A percentile compares a stretch with the other conserved stretches of the same genome.
These are phyloP conservation scores for Edolisoma coerulescens DNA, from an alignment of 2,113 vertebrate species.

Conservation along the genomic window DNA sequence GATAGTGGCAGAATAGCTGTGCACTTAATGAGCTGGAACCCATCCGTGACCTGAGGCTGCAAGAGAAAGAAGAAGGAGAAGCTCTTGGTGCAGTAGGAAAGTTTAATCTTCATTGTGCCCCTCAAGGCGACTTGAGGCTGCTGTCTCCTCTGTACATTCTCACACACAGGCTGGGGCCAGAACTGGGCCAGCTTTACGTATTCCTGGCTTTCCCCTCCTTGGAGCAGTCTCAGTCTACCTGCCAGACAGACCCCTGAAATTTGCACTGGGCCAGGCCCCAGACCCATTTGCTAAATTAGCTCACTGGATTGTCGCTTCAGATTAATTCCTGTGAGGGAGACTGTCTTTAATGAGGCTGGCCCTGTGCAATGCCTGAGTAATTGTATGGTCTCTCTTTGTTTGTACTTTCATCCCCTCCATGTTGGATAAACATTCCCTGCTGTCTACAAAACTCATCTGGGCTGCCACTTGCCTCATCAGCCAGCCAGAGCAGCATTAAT, in stretches of 20 bases:
- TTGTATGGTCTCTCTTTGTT: constrained; percentile 44
- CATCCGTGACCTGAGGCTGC: constrained; percentile 34
- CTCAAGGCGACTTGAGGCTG: constrained; percentile 32
- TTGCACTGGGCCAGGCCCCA: neutral
- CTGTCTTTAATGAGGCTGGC: constrained; percentile 44
- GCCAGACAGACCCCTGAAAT: neutral
- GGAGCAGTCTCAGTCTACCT: neutral
- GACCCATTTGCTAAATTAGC: constrained; percentile 9
- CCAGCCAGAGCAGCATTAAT: constrained; percentile 45
- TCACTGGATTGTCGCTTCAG: constrained; percentile 21
- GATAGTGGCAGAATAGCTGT: constrained; percentile 31
- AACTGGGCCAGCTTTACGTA: neutral
- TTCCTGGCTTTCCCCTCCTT: neutral
- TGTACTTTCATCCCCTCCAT: constrained; percentile 26
- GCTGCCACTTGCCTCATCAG: constrained; percentile 56
- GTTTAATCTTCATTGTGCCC: constrained; percentile 37
- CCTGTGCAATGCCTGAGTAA: constrained; percentile 15
- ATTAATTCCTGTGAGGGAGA: constrained; percentile 57
- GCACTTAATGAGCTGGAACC: constrained; percentile 45
- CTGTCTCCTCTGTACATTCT: neutral
- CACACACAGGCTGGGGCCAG: neutral
- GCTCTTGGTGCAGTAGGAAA: neutral
- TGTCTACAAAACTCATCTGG: constrained; percentile 51
- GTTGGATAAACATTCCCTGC: constrained; percentile 62
- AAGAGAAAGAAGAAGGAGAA: constrained; percentile 25